phyloP scores from a whole-genome alignment of 2,888 invertebrate genomes.

The Crioceris asparagi region DNA sequence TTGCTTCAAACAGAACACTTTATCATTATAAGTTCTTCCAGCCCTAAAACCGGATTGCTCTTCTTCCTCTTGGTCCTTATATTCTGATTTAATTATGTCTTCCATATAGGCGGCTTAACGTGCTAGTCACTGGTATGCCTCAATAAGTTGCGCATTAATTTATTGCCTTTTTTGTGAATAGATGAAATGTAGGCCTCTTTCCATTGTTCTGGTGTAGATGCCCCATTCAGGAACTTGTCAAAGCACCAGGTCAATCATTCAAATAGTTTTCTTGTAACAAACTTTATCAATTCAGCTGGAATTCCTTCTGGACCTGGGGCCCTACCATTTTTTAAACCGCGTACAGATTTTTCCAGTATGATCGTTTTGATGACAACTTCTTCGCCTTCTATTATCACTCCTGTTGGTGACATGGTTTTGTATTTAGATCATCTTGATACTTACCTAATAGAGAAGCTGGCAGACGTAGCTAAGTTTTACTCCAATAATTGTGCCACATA shows the following conservation, averaged over 20 bases:
- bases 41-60: no score
- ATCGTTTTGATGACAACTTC: no score
- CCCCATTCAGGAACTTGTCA: neutral
- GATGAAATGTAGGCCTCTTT: neutral
- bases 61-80: neutral
- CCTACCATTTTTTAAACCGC: no score
- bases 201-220: neutral
- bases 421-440: no score
- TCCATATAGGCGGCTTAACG: neutral
- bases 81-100: neutral
- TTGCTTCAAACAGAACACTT: neutral
- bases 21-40: neutral
- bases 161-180: neutral
- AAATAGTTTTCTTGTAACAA: neutral
- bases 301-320: neutral
- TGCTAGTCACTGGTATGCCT: neutral
- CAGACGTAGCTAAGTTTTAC: no score
- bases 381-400: no score
- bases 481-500: no score
- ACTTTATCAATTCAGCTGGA: neutral
- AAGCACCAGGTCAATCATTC: neutral
- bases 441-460: no score
- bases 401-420: no score
- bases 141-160: neutral
- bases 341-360: no score